Conservation (phyloP, 2,113 vertebrate species). For the Chloropsis hardwickii region DNA sequence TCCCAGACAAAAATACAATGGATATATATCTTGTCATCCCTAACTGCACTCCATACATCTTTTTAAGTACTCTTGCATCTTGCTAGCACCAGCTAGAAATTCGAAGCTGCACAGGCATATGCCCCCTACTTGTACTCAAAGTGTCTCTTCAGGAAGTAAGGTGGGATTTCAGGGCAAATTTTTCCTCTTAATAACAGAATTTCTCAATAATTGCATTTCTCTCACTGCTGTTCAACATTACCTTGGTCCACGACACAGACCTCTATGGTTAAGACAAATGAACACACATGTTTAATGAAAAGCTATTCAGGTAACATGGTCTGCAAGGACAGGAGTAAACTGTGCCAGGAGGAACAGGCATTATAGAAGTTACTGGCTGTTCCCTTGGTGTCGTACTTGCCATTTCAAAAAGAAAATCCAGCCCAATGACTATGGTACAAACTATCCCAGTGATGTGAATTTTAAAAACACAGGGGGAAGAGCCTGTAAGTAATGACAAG, state of each 20-base stretch:
- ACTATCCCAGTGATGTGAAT: background rate
- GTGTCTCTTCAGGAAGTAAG: background rate
- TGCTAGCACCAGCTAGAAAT: background rate
- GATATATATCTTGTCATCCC: background rate
- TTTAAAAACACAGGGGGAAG: background rate
- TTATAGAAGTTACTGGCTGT: background rate
- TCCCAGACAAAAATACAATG: background rate
- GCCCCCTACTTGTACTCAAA: background rate
- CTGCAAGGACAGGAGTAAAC: background rate
- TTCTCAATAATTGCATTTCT: background rate
- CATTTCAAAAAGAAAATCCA: background rate
- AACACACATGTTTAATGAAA: background rate
- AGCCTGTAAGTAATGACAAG: background rate
- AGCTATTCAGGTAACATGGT: background rate
- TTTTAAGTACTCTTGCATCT: background rate
- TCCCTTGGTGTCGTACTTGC: background rate
- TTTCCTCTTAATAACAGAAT: background rate
- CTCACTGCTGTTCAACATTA: background rate
- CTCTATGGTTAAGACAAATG: background rate
- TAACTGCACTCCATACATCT: background rate
- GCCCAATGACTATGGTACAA: background rate
- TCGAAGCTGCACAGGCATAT: background rate
- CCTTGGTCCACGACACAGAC: background rate
- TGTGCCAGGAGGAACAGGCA: rapidly evolving
- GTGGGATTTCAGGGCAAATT: background rate